Conservation (phyloP, 2,113 vertebrate genomes). For the Myiagra hebetior region DNA sequence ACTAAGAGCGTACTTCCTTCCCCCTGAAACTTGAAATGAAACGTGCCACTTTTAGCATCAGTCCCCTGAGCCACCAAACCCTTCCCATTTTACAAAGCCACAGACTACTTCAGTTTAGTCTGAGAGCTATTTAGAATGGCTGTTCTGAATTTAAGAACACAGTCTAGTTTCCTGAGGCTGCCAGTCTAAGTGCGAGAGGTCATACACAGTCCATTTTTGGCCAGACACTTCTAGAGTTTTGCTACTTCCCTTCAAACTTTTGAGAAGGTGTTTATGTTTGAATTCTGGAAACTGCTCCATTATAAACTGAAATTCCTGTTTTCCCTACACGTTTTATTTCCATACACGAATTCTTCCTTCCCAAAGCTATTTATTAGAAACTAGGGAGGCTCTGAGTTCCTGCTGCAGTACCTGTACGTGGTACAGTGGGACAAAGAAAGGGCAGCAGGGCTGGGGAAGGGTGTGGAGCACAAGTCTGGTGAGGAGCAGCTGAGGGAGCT, state of each 20-base stretch:
- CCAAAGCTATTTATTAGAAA: background rate
- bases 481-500: background rate
- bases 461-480: background rate
- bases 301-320: background rate
- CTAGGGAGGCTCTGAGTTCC: background rate
- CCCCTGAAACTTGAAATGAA: conserved; percentile 37
- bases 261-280: background rate
- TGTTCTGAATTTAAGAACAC: background rate
- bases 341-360: background rate
- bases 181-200: background rate
- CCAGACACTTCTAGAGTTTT: background rate
- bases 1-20: background rate
- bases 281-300: background rate
- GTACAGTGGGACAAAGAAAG: background rate
- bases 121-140: background rate
- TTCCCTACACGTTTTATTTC: background rate
- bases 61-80: background rate
- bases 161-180: background rate
- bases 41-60: background rate
- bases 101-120: background rate
- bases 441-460: background rate
- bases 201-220: background rate
- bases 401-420: background rate
- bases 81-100: conserved; percentile 7
- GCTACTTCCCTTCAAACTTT: background rate